Percentiles rank a stretch among this genome's conserved stretches.
phyloP scores from a whole-genome alignment of 2,888 invertebrate genomes.

The Sinelater perroti region DNA sequence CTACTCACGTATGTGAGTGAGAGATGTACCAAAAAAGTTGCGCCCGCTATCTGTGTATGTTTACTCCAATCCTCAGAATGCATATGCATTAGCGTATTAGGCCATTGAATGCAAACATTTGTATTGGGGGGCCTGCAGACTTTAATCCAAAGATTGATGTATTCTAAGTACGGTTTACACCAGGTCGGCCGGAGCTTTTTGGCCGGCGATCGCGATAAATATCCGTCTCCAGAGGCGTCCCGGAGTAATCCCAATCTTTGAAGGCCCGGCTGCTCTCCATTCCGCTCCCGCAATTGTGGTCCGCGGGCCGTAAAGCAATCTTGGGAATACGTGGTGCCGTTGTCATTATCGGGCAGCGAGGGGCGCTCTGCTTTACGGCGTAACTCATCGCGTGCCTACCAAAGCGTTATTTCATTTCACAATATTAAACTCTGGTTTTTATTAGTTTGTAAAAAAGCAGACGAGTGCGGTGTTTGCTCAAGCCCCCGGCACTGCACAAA shows the following conservation, averaged over 20 bases:
- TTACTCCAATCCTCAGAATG: conserved; percentile 13
- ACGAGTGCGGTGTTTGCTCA: conserved; percentile 37
- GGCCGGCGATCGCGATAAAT: conserved; percentile 33
- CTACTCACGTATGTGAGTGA: too few species aligned
- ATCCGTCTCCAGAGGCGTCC: conserved; percentile 13
- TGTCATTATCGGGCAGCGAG: conserved; percentile 25
- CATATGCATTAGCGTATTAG: conserved; percentile 45
- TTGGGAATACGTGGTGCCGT: too few species aligned
- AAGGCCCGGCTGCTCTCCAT: conserved; percentile 11
- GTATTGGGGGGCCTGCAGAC: conserved; percentile 23
- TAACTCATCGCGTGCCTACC: conserved; percentile 49
- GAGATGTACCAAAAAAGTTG: too few species aligned
- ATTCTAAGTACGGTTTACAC: conserved; percentile 43
- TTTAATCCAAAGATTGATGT: conserved; percentile 51
- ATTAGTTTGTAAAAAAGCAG: conserved; percentile 47
- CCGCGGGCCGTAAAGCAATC: neutral
- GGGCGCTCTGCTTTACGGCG: conserved; percentile 38
- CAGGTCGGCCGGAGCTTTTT: conserved; percentile 34
- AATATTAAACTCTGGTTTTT: conserved; percentile 54
- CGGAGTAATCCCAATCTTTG: conserved; percentile 18
- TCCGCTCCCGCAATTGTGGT: conserved; percentile 6
- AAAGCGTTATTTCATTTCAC: conserved; percentile 54
- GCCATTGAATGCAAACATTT: conserved; percentile 48
- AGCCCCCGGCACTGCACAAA: conserved; percentile 32
- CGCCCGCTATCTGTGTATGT: too few species aligned